Evolutionary conservation across 2,797 vertebrate genomes (phyloP).

Genomic region (Coranthus polyacanthus): DNA sequence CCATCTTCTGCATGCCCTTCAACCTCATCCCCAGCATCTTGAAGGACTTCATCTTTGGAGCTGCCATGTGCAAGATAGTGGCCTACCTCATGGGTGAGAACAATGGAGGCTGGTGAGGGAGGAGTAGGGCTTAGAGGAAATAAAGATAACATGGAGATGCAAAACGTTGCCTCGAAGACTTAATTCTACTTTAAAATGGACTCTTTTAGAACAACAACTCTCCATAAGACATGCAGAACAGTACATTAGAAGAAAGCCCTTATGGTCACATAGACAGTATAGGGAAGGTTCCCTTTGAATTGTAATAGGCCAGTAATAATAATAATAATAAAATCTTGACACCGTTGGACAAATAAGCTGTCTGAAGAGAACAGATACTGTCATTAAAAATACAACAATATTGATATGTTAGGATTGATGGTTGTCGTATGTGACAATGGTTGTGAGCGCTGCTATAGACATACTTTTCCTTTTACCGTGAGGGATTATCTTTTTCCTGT

Average conservation of each 20-base stretch:
- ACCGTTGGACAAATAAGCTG: no score
- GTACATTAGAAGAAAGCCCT: no score
- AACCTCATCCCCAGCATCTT: constrained; percentile 94
- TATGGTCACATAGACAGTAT: no score
- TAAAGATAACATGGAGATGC: not conserved
- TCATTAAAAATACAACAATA: not conserved
- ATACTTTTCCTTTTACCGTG: not conserved
- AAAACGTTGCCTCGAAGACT: no score
- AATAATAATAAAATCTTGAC: no score
- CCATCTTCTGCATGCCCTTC: constrained; percentile 96
- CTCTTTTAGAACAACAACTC: no score
- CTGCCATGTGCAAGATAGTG: constrained; percentile 92
- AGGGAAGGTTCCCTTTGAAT: no score
- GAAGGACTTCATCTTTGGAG: constrained; percentile 94
- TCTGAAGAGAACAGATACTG: no score
- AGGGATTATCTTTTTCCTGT: not conserved
- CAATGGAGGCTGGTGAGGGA: not conserved
- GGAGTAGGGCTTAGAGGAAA: no score
- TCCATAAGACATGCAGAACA: no score
- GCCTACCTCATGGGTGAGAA: constrained; percentile 95
- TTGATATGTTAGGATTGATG: not conserved
- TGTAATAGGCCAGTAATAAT: no score
- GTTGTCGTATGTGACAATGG: not conserved
- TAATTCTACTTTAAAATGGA: no score
- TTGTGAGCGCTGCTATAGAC: not conserved